These are phyloP conservation scores for Subacronicta megacephala DNA, from an alignment of 2,888 invertebrate genomes.

Conservation along the genomic window DNA sequence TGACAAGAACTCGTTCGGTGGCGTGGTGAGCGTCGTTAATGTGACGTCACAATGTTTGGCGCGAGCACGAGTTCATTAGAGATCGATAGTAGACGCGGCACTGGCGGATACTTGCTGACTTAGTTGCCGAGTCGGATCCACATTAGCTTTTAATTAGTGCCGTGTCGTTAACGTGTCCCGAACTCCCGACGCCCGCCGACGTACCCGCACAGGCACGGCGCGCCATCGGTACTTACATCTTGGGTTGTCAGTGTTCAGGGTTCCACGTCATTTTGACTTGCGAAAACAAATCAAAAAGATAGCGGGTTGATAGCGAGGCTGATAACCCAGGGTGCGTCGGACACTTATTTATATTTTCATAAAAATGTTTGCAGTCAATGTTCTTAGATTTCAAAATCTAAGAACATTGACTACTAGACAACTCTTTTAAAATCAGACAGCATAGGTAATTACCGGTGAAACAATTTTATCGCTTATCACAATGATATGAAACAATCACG, in stretches of 20 bases:
- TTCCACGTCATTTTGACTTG: too few relatives aligned
- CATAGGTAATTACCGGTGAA: background rate
- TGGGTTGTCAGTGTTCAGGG: background rate
- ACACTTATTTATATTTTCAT: too few relatives aligned
- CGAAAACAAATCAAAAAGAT: too few relatives aligned
- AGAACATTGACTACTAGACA: too few relatives aligned
- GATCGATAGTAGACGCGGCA: slow-evolving; percentile 37
- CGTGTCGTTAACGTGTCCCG: slow-evolving; percentile 25
- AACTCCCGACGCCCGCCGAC: too few relatives aligned
- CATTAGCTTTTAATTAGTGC: slow-evolving; percentile 57
- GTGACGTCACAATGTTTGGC: slow-evolving; percentile 38
- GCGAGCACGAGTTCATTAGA: slow-evolving; percentile 37
- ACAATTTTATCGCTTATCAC: background rate
- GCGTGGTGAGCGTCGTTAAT: slow-evolving; percentile 35
- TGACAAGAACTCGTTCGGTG: slow-evolving; percentile 28
- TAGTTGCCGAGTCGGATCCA: slow-evolving; percentile 33
- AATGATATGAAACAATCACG: slow-evolving; percentile 1
- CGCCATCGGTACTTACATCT: slow-evolving; percentile 8
- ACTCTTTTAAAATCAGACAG: too few relatives aligned
- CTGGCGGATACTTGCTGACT: slow-evolving; percentile 24
- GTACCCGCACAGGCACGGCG: slow-evolving; percentile 9
- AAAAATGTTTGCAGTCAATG: too few relatives aligned
- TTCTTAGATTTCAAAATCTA: too few relatives aligned
- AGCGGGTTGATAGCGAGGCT: too few relatives aligned
- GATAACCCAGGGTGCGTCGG: too few relatives aligned